phyloP scores from a whole-genome alignment of 1,140 invertebrate genomes.

The Heliconius himera region DNA sequence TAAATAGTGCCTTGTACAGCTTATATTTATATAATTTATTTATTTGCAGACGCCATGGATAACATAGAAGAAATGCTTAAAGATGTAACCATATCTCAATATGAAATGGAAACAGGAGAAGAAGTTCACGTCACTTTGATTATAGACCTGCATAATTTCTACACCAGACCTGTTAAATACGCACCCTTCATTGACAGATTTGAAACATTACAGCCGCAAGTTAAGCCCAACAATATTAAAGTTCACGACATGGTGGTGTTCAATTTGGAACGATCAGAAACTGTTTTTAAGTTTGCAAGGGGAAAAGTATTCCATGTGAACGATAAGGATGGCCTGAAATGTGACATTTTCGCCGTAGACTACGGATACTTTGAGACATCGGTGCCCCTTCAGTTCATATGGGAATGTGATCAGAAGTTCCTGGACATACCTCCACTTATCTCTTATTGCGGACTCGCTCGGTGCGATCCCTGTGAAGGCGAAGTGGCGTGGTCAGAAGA shows the following conservation, averaged over 20 bases:
- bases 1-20: neutral
- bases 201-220: neutral
- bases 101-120: neutral
- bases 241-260: neutral
- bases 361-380: constrained; percentile 2
- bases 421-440: constrained; percentile 1
- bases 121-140: constrained; percentile 8
- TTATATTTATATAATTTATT: neutral
- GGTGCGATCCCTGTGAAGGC: neutral
- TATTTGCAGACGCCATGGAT: constrained; percentile 6
- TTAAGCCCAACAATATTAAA: neutral
- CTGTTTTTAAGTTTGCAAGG: constrained; percentile 8
- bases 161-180: constrained; percentile 6
- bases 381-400: neutral
- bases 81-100: constrained; percentile 7
- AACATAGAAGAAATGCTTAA: neutral
- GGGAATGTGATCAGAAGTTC: constrained; percentile 4
- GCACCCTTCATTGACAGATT: neutral
- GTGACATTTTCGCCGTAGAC: constrained; percentile 2
- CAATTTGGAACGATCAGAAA: neutral
- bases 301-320: constrained; percentile 1
- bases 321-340: neutral
- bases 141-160: constrained; percentile 5
- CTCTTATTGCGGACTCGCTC: constrained; percentile 5
- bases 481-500: constrained; percentile 2